Base-by-base conservation (phyloP, 2,888 invertebrate species). In the Apamea anceps region DNA sequence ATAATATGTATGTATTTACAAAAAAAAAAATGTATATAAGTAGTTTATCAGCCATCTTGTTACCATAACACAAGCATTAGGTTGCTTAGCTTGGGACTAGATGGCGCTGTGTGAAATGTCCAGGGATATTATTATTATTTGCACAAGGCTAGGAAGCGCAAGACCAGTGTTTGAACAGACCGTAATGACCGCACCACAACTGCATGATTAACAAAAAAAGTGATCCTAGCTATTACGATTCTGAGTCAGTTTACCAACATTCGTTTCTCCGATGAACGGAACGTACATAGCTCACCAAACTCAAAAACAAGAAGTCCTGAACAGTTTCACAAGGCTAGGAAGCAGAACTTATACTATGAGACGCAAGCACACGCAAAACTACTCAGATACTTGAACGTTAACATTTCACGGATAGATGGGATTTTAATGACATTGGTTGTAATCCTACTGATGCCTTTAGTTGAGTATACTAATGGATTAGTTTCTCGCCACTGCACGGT, bases 371-470 rank as follows among this genome's bases (percentile, higher is more conserved):
- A 85, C 76, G 87, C 89, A 84, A 88, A 91, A 89, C 81, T 85
- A 85, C 77, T 77, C 28, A 74, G 82, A 84, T 89, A 89, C 89
- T 88, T 88, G 86, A 87, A 89, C 86, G 90, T 86, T 77, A 88
- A 88, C 90, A 89, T 89, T 89, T 88, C 88, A 85, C 85, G 89
- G 90, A 92, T 91, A 93, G 91, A 94, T 94, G 93, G 92, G 93
- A 91, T 93, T 94, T 93, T 95, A 94, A 95, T 93, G 91, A 87
- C 89, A 94, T 95, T 93, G 93, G 91, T 94, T 93, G 93, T 94
- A 93, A 94, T 94, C 88, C 90, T 80, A 89, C 92, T 93, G 94
- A 94, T 94, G 94, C 88, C 89, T 92, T 93, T 93, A 95, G 94
- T 94, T 94, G 87, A 87, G 89, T 87, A 84, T 90, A 66, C 91